These are phyloP conservation scores for Cryptomyrus ogoouensis DNA, from an alignment of 2,113 vertebrate species.

Conservation along the genomic window DNA sequence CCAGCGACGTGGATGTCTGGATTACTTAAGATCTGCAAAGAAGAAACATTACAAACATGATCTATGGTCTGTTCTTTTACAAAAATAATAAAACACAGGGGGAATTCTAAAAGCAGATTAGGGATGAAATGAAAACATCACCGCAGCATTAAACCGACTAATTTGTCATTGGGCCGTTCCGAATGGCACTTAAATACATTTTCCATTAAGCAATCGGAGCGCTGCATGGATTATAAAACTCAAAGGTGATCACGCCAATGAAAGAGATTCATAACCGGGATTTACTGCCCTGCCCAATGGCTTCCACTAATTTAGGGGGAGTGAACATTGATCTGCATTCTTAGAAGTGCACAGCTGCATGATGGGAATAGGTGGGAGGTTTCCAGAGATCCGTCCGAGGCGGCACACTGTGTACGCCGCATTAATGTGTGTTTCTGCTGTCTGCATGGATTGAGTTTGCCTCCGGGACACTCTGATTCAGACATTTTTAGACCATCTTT, in stretches of 20 bases:
- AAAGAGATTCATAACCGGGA: constrained; percentile 16
- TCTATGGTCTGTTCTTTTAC: neutral
- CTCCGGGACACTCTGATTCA: neutral
- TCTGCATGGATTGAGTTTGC: neutral
- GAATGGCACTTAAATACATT: neutral
- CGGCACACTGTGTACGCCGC: neutral
- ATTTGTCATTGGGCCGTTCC: neutral
- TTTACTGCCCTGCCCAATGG: constrained; percentile 12
- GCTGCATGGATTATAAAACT: neutral
- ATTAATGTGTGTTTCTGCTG: neutral
- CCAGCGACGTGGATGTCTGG: constrained; percentile 51
- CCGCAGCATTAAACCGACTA: neutral
- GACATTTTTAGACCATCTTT: neutral
- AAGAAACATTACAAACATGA: constrained; percentile 49
- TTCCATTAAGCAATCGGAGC: constrained; percentile 4
- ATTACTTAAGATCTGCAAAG: constrained; percentile 72
- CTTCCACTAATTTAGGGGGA: constrained; percentile 10
- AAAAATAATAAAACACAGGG: neutral
- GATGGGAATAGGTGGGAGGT: neutral
- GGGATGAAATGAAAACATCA: neutral
- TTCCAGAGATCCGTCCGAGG: neutral
- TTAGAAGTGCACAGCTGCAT: neutral
- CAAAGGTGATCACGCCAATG: constrained; percentile 2
- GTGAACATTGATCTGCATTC: constrained; percentile 21
- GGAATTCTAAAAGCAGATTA: neutral